Evolutionary conservation across 1,140 invertebrate species (phyloP), one percentile per base, ranked within the genome.

Genomic region (Portunus trituberculatus): DNA sequence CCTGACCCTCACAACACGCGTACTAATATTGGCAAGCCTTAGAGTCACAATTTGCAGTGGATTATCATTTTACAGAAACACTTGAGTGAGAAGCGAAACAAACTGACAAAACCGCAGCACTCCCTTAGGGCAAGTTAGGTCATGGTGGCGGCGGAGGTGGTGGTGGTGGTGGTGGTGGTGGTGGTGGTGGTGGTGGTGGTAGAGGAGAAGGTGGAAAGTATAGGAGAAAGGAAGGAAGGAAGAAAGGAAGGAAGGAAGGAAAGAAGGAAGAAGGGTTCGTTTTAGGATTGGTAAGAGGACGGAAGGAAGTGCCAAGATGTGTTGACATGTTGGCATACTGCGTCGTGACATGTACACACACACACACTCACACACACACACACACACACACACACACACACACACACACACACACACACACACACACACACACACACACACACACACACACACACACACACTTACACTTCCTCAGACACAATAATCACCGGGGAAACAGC

Each of bases 361-460:
- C 16, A 59, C 52, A 20, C 52, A 59, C 52, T 4, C 52, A 59
- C 52, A 59, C 52, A 59, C 52, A 59, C 52, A 20, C 52, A 59
- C 16, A 20, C 52, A 59, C 52, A 59, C 16, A 59, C 52, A 20
- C 52, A 59, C 52, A 59, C 52, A 59, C 52, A 59, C 10, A 59
- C 10, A 59, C 52, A 59, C 16, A 76, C 67, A 76, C 67, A 76
- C 67, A 76, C 67, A 76, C 67, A 76, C 67, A 76, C 67, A 76
- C 67, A 76, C 67, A 76, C 67, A 76, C 67, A 76, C 67, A 76
- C 67, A 76, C 67, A n/a, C n/a, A 59, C 52, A 59, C 52, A 59
- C 52, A 59, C 52, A 59, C 52, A 59, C 52, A 59, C 52, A 59
- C 52, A 59, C 52, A 59, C 52, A 59, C 52, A 59, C 52, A 59